Percentiles rank a stretch among this genome's conserved stretches.
These are phyloP conservation scores for Ophioninae sp. DNA, from an alignment of 2,888 invertebrate species.

Conservation along the genomic window DNA sequence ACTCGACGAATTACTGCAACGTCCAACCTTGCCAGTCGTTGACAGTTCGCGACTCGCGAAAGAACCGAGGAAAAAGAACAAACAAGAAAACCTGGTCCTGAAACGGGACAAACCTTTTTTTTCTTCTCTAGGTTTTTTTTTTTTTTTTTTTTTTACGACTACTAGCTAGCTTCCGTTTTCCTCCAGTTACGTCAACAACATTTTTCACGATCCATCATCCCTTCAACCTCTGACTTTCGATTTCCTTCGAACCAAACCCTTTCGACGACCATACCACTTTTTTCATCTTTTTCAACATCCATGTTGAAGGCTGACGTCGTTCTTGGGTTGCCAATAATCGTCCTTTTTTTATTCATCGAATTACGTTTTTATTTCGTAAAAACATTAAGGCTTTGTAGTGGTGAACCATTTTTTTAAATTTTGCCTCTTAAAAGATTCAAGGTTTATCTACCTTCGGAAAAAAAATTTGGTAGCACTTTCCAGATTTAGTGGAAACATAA, in stretches of 20 bases:
- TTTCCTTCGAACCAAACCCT: background rate
- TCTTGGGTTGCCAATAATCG: too few species aligned
- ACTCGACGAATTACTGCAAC: slow-evolving; percentile 25
- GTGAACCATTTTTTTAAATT: too few species aligned
- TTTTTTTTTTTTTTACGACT: background rate
- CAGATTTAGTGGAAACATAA: too few species aligned
- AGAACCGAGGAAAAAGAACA: slow-evolving; percentile 13
- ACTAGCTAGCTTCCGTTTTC: background rate
- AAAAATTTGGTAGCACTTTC: too few species aligned
- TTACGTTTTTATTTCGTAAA: too few species aligned
- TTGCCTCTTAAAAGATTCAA: too few species aligned
- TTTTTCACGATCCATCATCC: slow-evolving; percentile 1
- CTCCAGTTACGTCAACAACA: background rate
- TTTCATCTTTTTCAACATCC: background rate
- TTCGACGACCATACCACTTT: background rate
- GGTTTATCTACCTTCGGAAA: too few species aligned
- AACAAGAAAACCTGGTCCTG: slow-evolving; percentile 1
- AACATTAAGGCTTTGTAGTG: too few species aligned
- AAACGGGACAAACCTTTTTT: background rate
- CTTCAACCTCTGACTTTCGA: background rate
- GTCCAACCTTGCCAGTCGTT: slow-evolving; percentile 7
- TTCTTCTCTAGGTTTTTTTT: background rate
- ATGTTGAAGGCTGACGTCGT: too few species aligned
- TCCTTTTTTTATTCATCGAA: too few species aligned
- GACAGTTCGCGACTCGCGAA: slow-evolving; percentile 27